phyloP scores from a whole-genome alignment of 1,140 invertebrate genomes.

The Physella acuta region DNA sequence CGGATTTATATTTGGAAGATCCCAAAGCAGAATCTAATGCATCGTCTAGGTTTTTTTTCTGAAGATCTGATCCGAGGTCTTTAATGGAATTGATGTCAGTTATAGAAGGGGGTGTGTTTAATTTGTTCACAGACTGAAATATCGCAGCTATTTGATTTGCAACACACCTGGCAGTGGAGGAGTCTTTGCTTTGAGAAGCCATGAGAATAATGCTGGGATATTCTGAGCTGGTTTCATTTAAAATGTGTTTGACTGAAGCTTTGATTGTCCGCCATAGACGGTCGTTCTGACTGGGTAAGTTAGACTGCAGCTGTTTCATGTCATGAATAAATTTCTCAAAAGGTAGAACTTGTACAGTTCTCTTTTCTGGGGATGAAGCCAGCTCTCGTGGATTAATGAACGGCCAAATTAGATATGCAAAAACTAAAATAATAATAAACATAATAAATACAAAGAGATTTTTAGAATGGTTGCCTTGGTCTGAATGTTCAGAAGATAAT shows the following conservation, averaged over 20 bases:
- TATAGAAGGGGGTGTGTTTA: neutral
- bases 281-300: neutral
- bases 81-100: neutral
- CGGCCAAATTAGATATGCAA: no score
- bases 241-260: conserved; percentile 10
- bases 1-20: conserved; percentile 13
- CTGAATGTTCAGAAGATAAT: no score
- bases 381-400: no score
- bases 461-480: no score
- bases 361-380: no score
- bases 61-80: neutral
- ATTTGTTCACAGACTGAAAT: neutral
- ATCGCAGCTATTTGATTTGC: conserved; percentile 2
- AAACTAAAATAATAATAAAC: no score
- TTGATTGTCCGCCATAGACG: conserved; percentile 17
- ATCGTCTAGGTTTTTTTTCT: conserved; percentile 37
- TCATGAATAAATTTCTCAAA: conserved; percentile 12
- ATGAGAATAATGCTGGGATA: conserved; percentile 20
- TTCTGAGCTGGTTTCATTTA: neutral
- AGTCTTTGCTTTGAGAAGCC: neutral
- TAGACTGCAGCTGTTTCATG: neutral
- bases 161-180: neutral
- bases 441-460: no score
- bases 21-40: conserved; percentile 27
- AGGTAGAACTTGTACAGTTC: no score